Evolutionary conservation across 2,113 vertebrate species (phyloP), one percentile per base, ranked within the genome.

Genomic region (Hassar affinis): DNA sequence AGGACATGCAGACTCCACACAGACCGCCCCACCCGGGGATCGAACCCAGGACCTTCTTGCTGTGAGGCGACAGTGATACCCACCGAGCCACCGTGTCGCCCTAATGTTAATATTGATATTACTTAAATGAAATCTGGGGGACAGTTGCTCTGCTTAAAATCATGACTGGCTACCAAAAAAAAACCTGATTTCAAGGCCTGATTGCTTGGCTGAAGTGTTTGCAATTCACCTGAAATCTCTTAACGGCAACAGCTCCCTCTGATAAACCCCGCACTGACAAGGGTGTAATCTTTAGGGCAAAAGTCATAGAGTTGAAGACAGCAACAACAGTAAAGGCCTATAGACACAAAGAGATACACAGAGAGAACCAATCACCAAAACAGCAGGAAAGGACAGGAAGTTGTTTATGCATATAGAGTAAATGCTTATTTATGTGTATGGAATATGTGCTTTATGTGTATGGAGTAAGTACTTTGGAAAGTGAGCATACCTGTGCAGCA

Each of bases 281-380:
- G 0, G 94, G 95, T 33, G 93, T 95, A 88, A 95, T 91, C 88
- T 95, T 95, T 59, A 95, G 88, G 77, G 94, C 91, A 85, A 94
- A 95, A 17, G 94, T 94, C 95, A 95, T 96, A 86, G 94, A 94
- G 88, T 95, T 95, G 90, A 95, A 96, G 83, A 95, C 93, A 25
- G 94, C 92, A 42, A 96, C 92, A 42, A 95, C 90, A 4, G 95
- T 96, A 84, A 96, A 96, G 52, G 94, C 95, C 95, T 95, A 83
- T 35, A 82, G 35, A 77, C 22, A 75, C 20, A 18, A 30, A 52
- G 33, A 33, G 35, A 42, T 12, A 27, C 6, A 35, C 8, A 49
- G 15, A 77, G 57, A 54, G 49, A 80, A 45, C 3, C 14, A 6
- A 38, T 49, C 17, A 52, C 3, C 4, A 76, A 51, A 4, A 33